Evolutionary conservation across 2,113 vertebrate species (phyloP).

Genomic region (Aegypius monachus): DNA sequence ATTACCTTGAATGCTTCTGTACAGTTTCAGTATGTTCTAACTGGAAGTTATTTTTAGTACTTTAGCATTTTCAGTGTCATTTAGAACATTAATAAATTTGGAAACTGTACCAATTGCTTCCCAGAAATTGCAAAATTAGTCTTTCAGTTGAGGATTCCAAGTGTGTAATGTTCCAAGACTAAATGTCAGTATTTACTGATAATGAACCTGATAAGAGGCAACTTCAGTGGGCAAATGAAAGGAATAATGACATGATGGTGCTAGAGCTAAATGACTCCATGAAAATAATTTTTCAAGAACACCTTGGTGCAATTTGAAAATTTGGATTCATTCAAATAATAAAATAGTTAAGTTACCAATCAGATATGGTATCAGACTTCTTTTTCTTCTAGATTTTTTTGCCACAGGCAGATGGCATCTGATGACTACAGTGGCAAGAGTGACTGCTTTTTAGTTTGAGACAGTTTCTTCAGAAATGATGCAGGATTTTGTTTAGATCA

Average conservation of each 20-base stretch:
- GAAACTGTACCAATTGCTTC: conserved; percentile 32
- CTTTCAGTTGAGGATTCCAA: neutral
- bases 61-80: neutral
- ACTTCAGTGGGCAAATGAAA: conserved; percentile 3
- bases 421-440: neutral
- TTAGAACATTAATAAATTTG: conserved; percentile 29
- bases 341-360: neutral
- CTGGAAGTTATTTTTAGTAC: conserved; percentile 18
- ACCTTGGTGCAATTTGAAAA: neutral
- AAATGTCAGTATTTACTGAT: conserved; percentile 22
- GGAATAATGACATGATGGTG: neutral
- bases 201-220: neutral
- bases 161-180: neutral
- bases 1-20: neutral
- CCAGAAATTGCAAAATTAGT: conserved; percentile 28
- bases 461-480: neutral
- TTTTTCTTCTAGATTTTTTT: neutral
- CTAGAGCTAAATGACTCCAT: conserved; percentile 6
- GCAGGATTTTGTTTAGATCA: neutral
- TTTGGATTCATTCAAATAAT: conserved; percentile 35
- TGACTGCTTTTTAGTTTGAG: neutral
- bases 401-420: neutral
- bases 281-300: conserved; percentile 58
- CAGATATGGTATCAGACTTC: neutral
- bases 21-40: neutral